Evolutionary conservation across 2,113 vertebrate species (phyloP), one percentile per base, ranked within the genome.

Genomic region (Onychorhynchus coronatus): DNA sequence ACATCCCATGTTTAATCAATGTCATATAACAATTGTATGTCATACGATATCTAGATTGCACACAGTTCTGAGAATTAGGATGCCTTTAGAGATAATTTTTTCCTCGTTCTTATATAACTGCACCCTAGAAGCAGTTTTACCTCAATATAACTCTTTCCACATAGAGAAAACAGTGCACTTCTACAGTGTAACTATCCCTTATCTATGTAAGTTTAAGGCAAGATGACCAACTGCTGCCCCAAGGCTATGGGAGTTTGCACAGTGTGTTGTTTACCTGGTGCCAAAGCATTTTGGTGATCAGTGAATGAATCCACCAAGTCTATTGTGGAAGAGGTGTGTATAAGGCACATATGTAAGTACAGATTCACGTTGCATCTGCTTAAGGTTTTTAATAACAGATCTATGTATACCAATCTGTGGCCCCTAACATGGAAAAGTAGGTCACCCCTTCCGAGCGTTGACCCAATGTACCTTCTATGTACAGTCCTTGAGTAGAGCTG

Each of bases 391-490:
- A 28, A n/a, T 72, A 86, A 55, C 7, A 72, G 52, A 27, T 79
- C 16, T 56, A 0, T 16, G 2, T 9, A 10, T 35, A 18, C 5
- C 9, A 39, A 20, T 16, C 14, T 83, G 14, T 12, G 20, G 2
- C 7, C 42, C 19, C 7, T 47, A 39, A 9, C 9, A 50, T 6
- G 46, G 19, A 28, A 88, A 52, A 67, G 14, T 49, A 11, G 7
- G 8, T 85, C 6, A 9, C 1, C 5, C 2, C 2, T 15, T 80
- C 19, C 79, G 31, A 70, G 3, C 2, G 14, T 1, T 88, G 63
- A 47, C 20, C 11, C 28, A 33, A 0, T 3, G 3, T 25, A 41
- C 16, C 9, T 87, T 31, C 21, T 89, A 9, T 75, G 30, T 31
- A 31, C 6, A 24, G 7, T 63, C 27, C 9, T 65, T 61, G 31